Evolutionary conservation across 2,888 invertebrate genomes (phyloP), one percentile per base, ranked within the genome.

Genomic region (Trissolcus brochymenae): DNA sequence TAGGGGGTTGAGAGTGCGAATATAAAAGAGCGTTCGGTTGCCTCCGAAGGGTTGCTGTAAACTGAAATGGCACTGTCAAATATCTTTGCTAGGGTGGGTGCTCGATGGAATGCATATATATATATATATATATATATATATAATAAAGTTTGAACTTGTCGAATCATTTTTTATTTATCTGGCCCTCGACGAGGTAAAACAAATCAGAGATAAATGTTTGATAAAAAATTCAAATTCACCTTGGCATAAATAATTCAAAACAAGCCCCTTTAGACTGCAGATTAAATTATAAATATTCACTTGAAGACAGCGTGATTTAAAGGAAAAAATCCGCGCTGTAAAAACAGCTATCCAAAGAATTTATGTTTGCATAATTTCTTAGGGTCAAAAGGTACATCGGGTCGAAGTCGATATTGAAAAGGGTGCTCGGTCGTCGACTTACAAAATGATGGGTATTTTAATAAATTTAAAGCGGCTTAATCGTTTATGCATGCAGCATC

Each of bases 401-500:
- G 62, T 57, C 66, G 71, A 71, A 71, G 71, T 71, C 76, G 76
- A 71, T 66, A 71, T 71, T 50, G 76, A 66, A 76, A 76, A 71
- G 76, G 76, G 76, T 57, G 71, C 53, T 56, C 57, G 61, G 62
- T 71, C 66, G 71, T 71, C 76, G 76, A 76, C 71, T 76, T 76
- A 71, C 76, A 66, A 76, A 83, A 86, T 87, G 86, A 87, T 84
- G 85, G 81, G 85, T 83, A 82, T 87, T 88, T 89, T 88, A 87
- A 88, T 88, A 88, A 88, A 88, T 88, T 86, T 87, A 85, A 84
- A 85, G 85, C 86, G 82, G 86, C 85, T 87, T 83, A 83, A 88
- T 87, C 85, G 85, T 84, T 88, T 88, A 88, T 88, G 88, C 88
- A 88, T 88, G 87, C 87, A 86, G 86, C 84, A 85, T 87, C 87